Evolutionary conservation across 2,797 vertebrate genomes (phyloP).

Genomic region (Hozukius guyotensis): DNA sequence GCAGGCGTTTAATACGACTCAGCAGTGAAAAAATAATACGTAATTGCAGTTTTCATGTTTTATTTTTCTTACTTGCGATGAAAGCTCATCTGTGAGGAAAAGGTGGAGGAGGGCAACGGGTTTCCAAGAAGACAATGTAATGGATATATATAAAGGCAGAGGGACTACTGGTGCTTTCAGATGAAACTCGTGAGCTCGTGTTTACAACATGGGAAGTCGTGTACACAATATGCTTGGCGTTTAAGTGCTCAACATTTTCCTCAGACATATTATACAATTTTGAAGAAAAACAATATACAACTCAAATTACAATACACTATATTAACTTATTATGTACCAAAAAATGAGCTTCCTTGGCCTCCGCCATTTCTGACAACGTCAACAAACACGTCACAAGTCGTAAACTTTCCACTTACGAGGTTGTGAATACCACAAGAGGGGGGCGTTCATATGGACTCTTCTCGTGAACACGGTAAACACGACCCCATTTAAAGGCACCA

Average conservation of each 20-base stretch:
- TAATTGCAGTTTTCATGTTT: slow-evolving; percentile 19
- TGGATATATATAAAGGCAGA: background rate
- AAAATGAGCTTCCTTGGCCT: background rate
- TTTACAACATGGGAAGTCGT: background rate
- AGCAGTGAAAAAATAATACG: background rate
- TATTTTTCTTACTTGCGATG: slow-evolving; percentile 1
- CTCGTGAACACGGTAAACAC: background rate
- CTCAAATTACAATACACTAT: too few species aligned
- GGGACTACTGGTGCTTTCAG: background rate
- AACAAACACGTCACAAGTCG: background rate
- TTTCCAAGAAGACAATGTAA: background rate
- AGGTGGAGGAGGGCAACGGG: background rate
- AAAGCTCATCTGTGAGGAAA: background rate
- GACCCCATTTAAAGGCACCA: too few species aligned
- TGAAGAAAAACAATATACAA: background rate
- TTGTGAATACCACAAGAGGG: background rate
- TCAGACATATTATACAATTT: background rate
- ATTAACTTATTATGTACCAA: background rate
- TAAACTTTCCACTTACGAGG: background rate
- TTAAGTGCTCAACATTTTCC: background rate
- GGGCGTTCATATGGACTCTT: background rate
- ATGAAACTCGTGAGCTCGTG: background rate
- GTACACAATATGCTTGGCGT: background rate
- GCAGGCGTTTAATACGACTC: slow-evolving; percentile 31
- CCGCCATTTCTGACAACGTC: too few species aligned